These are phyloP conservation scores for Catocala sponsa DNA, from an alignment of 2,888 invertebrate species.

Conservation along the genomic window DNA sequence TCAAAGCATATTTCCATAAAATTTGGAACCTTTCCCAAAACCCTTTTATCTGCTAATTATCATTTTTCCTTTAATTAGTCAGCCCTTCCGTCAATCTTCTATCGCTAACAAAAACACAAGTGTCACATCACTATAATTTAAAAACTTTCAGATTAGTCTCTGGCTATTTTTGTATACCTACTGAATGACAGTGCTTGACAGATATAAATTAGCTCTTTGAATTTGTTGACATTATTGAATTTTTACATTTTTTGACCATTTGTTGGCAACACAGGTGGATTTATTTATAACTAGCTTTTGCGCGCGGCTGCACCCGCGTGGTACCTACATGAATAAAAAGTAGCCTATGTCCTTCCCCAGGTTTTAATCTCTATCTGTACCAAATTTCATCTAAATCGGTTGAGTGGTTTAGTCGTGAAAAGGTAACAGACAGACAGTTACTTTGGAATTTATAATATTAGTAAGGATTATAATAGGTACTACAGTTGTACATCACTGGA, in stretches of 20 bases:
- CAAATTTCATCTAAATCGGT: too few relatives aligned
- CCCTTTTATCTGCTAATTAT: constrained; percentile 32
- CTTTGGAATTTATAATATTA: too few relatives aligned
- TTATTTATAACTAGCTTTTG: too few relatives aligned
- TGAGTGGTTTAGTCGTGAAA: too few relatives aligned
- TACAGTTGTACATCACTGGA: too few relatives aligned
- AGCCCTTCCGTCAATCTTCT: constrained; percentile 31
- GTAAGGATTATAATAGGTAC: too few relatives aligned
- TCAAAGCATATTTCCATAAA: constrained; percentile 32
- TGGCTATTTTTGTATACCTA: constrained; percentile 37
- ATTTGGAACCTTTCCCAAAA: constrained; percentile 26
- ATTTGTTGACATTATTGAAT: constrained; percentile 22
- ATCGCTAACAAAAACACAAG: constrained; percentile 17
- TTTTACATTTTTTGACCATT: constrained; percentile 10
- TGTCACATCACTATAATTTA: constrained; percentile 27
- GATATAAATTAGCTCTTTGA: constrained; percentile 44
- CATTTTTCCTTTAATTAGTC: constrained; percentile 36
- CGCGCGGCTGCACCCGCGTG: too few relatives aligned
- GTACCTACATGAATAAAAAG: too few relatives aligned
- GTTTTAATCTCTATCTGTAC: too few relatives aligned
- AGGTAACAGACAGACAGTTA: too few relatives aligned
- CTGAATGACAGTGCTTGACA: constrained; percentile 34
- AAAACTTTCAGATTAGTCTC: constrained; percentile 17
- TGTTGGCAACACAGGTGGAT: constrained; percentile 14
- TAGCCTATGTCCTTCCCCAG: too few relatives aligned